Base-by-base conservation (phyloP, 2,113 vertebrate species). In the Marmota monax region DNA sequence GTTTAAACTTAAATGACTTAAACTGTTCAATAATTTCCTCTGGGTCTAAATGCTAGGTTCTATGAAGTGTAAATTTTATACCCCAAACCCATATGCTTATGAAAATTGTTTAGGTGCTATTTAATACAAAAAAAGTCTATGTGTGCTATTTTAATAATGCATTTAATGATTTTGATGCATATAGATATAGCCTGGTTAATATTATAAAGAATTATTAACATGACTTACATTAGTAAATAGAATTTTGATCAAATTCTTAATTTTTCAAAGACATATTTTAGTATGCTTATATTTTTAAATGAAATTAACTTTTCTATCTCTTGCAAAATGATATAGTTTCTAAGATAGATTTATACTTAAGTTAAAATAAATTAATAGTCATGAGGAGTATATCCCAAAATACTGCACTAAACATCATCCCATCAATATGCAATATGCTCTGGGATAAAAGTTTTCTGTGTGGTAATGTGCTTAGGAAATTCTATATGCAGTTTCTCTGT, bases 361-460 rank as follows among this genome's bases (percentile, higher is more conserved):
- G 23, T 73, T 97, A 85, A 91, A 87, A 85, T 85, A 88, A 73
- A 74, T 95, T 77, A 61, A 73, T 51, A 85, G 39, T 61, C 7
- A 78, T 88, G 69, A 88, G 74, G n/a, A 79, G 0, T 16, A 17
- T 89, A 93, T 96, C 83, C 88, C 37, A 67, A 69, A 93, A 80
- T 74, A 61, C 7, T 92, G 70, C 32, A 56, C 22, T 67, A 16
- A 79, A 80, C 37, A 85, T 32, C 23, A 84, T 70, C 69, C 29
- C 20, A 92, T 73, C 32, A 20, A n/a, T 90, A 94, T 58, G 53
- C 48, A 91, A 39, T 51, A 32, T 45, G 22, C 22, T 88, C 32
- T 70, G 67, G 65, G 22, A 92, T 42, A 83, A 87, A 90, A 79
- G 5, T 3, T 67, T 88, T 95, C 76, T 79, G 18, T 34, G 16